These are phyloP conservation scores for Melieria crassipennis DNA, from an alignment of 2,888 invertebrate species.

Conservation along the genomic window DNA sequence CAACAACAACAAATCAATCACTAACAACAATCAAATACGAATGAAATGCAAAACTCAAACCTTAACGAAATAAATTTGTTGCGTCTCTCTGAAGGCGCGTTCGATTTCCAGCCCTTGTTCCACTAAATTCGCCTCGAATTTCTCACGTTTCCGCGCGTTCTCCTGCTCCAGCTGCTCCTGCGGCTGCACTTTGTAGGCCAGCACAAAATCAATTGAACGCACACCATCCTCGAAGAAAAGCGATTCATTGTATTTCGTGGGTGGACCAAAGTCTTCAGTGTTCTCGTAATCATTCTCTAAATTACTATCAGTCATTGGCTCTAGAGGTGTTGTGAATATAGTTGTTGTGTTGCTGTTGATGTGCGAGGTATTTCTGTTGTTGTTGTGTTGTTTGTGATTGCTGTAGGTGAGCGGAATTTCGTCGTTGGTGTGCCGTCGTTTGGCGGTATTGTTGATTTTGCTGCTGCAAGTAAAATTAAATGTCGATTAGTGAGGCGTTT, in stretches of 20 bases:
- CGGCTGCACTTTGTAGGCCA: slow-evolving; percentile 78
- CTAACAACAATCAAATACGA: not conserved
- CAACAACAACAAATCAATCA: not conserved
- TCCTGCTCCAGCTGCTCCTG: slow-evolving; percentile 65
- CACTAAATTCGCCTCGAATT: slow-evolving; percentile 78
- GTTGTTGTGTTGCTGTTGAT: slow-evolving; percentile 10
- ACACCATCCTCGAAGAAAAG: slow-evolving; percentile 77
- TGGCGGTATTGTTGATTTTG: too few species aligned
- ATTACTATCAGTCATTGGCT: slow-evolving; percentile 55
- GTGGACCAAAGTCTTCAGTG: slow-evolving; percentile 43
- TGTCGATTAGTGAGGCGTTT: too few species aligned
- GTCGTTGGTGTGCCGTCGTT: too few species aligned
- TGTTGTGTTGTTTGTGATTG: not conserved
- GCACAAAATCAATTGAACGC: slow-evolving; percentile 79
- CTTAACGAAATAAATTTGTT: slow-evolving; percentile 82
- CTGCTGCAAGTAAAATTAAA: too few species aligned
- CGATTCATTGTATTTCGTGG: slow-evolving; percentile 61
- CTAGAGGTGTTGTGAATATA: slow-evolving; percentile 41
- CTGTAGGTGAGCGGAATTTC: not conserved
- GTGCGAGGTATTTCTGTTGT: not conserved
- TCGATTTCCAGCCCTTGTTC: slow-evolving; percentile 81
- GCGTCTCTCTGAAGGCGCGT: slow-evolving; percentile 71
- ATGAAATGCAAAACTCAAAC: slow-evolving; percentile 58
- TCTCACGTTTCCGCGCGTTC: slow-evolving; percentile 67
- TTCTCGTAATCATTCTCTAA: slow-evolving; percentile 51